A percentile compares a stretch with the other conserved stretches of the same genome.
phyloP scores from a whole-genome alignment of 2,888 invertebrate genomes.

The Brachyopa scutellaris region DNA sequence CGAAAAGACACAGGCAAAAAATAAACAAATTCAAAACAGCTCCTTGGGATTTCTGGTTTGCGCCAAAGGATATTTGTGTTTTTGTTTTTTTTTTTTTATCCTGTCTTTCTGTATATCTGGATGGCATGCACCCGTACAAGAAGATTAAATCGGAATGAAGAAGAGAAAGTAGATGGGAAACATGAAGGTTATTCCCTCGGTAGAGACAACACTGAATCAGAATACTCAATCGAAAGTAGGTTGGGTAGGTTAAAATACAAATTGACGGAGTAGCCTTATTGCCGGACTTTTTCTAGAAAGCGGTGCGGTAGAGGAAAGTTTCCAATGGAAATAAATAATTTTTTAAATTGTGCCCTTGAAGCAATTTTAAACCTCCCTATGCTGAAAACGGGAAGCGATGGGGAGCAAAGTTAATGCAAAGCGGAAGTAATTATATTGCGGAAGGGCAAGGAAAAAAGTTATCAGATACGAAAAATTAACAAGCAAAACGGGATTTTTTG shows the following conservation, averaged over 20 bases:
- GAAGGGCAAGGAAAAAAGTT: no score
- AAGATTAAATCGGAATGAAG: constrained; percentile 49
- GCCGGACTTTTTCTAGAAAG: no score
- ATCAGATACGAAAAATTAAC: no score
- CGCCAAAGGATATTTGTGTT: constrained; percentile 62
- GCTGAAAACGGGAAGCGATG: no score
- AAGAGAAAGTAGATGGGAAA: not conserved
- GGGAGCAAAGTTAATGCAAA: no score
- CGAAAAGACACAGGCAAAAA: not conserved
- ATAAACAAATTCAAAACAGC: constrained; percentile 47
- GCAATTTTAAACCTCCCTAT: no score
- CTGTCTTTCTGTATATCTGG: constrained; percentile 7
- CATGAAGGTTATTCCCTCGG: constrained; percentile 5
- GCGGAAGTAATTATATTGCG: no score
- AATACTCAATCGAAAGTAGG: constrained; percentile 32
- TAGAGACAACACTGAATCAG: constrained; percentile 9
- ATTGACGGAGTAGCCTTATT: constrained; percentile 15
- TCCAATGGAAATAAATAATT: no score
- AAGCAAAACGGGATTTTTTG: no score
- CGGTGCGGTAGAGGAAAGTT: no score
- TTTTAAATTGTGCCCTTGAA: no score
- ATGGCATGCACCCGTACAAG: constrained; percentile 11
- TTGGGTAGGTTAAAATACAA: constrained; percentile 56
- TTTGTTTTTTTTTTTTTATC: constrained; percentile 12
- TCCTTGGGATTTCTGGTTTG: constrained; percentile 62